phyloP scores from a whole-genome alignment of 1,140 invertebrate genomes.

The Drosophila subobscura region DNA sequence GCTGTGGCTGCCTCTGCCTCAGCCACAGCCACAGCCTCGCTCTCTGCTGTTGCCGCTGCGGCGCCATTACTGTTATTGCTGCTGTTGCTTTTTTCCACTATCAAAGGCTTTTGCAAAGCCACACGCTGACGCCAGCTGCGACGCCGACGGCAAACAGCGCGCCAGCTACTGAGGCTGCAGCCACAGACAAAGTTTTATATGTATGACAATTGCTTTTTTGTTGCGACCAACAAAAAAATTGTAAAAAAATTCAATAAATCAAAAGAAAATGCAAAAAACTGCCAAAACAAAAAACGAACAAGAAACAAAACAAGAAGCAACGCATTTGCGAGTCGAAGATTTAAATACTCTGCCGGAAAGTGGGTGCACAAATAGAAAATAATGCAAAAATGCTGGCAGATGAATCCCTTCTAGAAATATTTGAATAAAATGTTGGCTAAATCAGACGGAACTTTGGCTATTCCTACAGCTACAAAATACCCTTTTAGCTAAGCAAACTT shows the following conservation, averaged over 20 bases:
- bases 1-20: conserved; percentile 4
- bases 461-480: too few species aligned
- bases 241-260: conserved; percentile 54
- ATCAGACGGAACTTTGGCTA: too few species aligned
- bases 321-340: conserved; percentile 7
- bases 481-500: too few species aligned
- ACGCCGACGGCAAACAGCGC: conserved; percentile 18
- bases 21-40: too few species aligned
- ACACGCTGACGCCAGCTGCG: not conserved
- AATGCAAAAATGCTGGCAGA: too few species aligned
- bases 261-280: conserved; percentile 50
- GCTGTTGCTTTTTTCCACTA: conserved; percentile 60
- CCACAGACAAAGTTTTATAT: conserved; percentile 50
- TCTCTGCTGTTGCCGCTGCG: conserved; percentile 2
- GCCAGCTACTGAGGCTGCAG: conserved; percentile 26
- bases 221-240: conserved; percentile 18
- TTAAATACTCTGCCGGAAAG: too few species aligned
- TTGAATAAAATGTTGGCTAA: not conserved
- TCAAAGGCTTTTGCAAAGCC: conserved; percentile 62
- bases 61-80: conserved; percentile 62
- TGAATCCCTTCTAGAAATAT: too few species aligned
- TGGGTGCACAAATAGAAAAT: too few species aligned
- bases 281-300: conserved; percentile 3
- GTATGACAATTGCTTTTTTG: conserved; percentile 54
- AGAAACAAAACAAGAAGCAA: conserved; percentile 30